A percentile compares a stretch with the other conserved stretches of the same genome.
phyloP scores from a whole-genome alignment of 2,797 vertebrate genomes.

The Halcyon badia region DNA sequence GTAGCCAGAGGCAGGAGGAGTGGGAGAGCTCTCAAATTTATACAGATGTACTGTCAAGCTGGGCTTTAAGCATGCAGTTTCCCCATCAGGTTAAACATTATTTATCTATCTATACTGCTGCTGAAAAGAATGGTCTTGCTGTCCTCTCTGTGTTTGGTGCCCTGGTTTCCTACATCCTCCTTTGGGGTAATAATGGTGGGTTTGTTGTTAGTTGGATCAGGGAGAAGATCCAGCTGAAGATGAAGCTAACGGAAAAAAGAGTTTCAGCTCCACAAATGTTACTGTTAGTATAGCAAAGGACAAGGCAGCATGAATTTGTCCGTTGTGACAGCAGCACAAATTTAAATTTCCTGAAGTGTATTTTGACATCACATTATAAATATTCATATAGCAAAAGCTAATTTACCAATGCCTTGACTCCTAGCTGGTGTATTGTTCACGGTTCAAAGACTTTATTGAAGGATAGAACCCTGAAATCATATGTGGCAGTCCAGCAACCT shows the following conservation, averaged over 20 bases:
- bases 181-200: not conserved
- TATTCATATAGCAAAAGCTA: not conserved
- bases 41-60: not conserved
- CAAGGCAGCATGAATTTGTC: not conserved
- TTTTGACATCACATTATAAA: not conserved
- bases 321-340: not conserved
- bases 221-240: not conserved
- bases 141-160: not conserved
- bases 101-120: not conserved
- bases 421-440: not conserved
- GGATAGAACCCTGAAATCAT: not conserved
- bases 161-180: not conserved
- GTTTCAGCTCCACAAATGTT: not conserved
- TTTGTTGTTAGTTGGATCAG: not conserved
- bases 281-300: not conserved
- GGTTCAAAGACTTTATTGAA: not conserved
- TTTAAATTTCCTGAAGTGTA: not conserved
- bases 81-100: not conserved
- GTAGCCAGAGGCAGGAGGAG: not conserved
- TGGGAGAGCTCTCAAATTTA: not conserved
- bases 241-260: not conserved
- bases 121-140: not conserved
- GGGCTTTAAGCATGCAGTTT: not conserved
- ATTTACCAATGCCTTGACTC: not conserved
- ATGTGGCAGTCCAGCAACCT: not conserved